Base-by-base conservation (phyloP, 2,797 vertebrate species). In the Protosalanx chinensis region DNA sequence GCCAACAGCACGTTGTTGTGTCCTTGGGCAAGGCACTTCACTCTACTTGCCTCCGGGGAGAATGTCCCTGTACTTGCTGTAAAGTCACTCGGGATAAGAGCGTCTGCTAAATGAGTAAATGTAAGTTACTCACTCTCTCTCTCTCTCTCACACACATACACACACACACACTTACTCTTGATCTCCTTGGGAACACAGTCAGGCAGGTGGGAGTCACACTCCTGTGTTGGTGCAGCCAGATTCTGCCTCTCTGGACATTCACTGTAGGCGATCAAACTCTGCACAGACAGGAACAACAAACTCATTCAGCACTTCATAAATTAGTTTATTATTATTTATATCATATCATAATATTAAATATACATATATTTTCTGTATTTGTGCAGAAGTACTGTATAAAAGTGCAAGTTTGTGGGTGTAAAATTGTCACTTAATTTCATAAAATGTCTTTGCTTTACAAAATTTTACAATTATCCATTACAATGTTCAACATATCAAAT, bases 111-210 rank as follows among this genome's bases (percentile, higher is more conserved):
- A 27, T 27, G 23, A 27, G 23, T 27, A 27, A 27, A 27, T 27
- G 23, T 27, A 27, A 46, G 41, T 46, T 46, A 46, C 41, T 3
- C 8, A 12, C 41, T 46, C 13, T 46, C 41, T 35, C 33, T 35
- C 33, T 35, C 33, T 35, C 33, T 35, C 33, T 35, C 20, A 41
- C n/a, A 32, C 12, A 15, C 46, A 12, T 30, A 72, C 53, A 62
- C 1, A 76, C 67, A 74, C 33, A 58, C 6, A 15, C 41, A 88
- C 89, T 86, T 66, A 91, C 90, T 77, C 53, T 82, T 88, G 62
- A 90, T 81, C 75, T 90, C 90, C 67, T 81, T 75, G 0, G 87
- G 90, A 68, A 90, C 72, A 58, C 87, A 90, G 86, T 91, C 89
- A 6, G 88, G 90, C 62, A 90, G 85, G 1, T 78, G 58, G 32